A percentile compares a stretch with the other conserved stretches of the same genome.
phyloP scores from a whole-genome alignment of 2,888 invertebrate genomes.

The Antheraea assamensis region DNA sequence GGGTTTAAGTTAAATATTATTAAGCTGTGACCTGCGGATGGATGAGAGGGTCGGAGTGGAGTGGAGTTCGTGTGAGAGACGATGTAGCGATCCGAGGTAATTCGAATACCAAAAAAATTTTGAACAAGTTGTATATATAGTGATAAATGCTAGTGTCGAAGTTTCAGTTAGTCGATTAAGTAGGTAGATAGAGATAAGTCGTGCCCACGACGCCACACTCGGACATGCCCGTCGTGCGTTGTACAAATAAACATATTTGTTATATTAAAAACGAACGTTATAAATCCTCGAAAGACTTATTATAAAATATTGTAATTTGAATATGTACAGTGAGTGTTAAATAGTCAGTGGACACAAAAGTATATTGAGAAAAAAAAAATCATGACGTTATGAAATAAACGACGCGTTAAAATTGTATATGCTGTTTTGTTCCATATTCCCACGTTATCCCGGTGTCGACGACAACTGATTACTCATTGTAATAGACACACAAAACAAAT shows the following conservation, averaged over 20 bases:
- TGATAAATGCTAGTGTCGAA: slow-evolving; percentile 68
- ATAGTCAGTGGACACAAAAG: slow-evolving; percentile 82
- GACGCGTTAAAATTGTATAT: slow-evolving; percentile 77
- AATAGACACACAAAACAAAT: neutral
- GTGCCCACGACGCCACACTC: slow-evolving; percentile 77
- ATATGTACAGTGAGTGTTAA: slow-evolving; percentile 83
- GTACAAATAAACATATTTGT: slow-evolving; percentile 79
- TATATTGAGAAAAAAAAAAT: slow-evolving; percentile 77
- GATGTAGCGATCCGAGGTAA: slow-evolving; percentile 74
- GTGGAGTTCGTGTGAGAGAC: slow-evolving; percentile 62
- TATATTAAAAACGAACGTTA: slow-evolving; percentile 77
- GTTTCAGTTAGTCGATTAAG: slow-evolving; percentile 71
- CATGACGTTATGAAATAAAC: slow-evolving; percentile 80
- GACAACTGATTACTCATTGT: neutral
- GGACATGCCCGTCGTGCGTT: slow-evolving; percentile 76
- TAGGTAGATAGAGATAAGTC: slow-evolving; percentile 76
- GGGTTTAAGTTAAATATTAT: slow-evolving; percentile 76
- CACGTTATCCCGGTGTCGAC: slow-evolving; percentile 30
- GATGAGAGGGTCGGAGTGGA: slow-evolving; percentile 57
- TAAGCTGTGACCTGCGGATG: slow-evolving; percentile 73
- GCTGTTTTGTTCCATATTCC: slow-evolving; percentile 73
- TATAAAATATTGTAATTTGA: slow-evolving; percentile 80
- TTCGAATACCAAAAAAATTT: slow-evolving; percentile 80
- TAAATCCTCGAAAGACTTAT: slow-evolving; percentile 75
- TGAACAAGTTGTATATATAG: slow-evolving; percentile 82